These are phyloP conservation scores for Prochilodus magdalenae DNA, from an alignment of 2,113 vertebrate species.

Conservation along the genomic window DNA sequence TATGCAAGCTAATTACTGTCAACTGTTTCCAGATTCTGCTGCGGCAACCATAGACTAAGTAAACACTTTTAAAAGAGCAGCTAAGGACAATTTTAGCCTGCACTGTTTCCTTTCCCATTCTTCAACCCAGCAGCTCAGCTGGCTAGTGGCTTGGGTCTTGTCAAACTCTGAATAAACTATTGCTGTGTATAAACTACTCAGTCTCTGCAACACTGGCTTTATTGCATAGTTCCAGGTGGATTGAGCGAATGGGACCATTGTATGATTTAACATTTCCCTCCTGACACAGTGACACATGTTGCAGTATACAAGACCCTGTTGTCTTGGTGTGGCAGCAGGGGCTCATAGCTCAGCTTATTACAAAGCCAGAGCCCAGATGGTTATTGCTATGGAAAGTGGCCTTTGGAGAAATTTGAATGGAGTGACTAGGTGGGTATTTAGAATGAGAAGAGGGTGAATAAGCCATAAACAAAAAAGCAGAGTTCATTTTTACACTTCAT, in stretches of 20 bases:
- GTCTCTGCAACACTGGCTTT: conserved; percentile 70
- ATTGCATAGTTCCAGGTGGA: conserved; percentile 68
- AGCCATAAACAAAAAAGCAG: conserved; percentile 22
- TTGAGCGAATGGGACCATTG: conserved; percentile 64
- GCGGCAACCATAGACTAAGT: not conserved
- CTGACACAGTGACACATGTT: conserved; percentile 73
- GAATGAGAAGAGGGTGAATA: conserved; percentile 31
- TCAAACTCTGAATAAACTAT: conserved; percentile 38
- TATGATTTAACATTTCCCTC: conserved; percentile 72
- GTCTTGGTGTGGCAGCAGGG: conserved; percentile 34
- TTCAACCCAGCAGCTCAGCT: conserved; percentile 11
- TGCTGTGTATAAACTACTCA: conserved; percentile 66
- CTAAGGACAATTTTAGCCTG: not conserved
- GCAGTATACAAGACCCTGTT: conserved; percentile 64
- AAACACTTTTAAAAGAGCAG: conserved; percentile 14
- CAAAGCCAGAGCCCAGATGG: conserved; percentile 50
- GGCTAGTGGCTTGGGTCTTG: conserved; percentile 12
- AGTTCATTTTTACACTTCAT: conserved; percentile 12
- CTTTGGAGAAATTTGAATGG: conserved; percentile 48
- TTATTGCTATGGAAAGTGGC: conserved; percentile 43
- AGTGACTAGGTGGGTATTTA: conserved; percentile 42
- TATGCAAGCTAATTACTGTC: conserved; percentile 4
- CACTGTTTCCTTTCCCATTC: not conserved
- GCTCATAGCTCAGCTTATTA: conserved; percentile 46
- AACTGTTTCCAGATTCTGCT: not conserved